A percentile compares a stretch with the other conserved stretches of the same genome.
phyloP scores from a whole-genome alignment of 1,140 invertebrate species.

The Anastrepha obliqua region DNA sequence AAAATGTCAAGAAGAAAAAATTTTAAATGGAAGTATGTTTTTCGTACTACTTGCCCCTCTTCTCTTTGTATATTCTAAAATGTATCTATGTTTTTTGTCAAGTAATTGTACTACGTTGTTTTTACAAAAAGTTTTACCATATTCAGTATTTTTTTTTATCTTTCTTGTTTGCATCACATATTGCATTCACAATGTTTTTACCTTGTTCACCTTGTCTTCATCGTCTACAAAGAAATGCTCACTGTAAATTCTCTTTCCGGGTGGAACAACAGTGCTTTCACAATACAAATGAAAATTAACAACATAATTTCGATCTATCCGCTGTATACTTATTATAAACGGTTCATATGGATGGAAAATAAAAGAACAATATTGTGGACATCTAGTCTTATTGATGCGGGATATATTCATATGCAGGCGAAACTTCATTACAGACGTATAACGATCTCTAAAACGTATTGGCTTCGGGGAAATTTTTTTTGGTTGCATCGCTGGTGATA shows the following conservation, averaged over 20 bases:
- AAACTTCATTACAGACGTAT: slow-evolving; percentile 77
- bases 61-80: no score
- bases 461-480: slow-evolving; percentile 87
- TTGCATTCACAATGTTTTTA: not conserved
- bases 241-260: not conserved
- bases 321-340: slow-evolving; percentile 95
- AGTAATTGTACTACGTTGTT: not conserved
- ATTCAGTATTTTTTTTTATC: not conserved
- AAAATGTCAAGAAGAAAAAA: no score
- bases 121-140: not conserved
- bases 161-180: not conserved
- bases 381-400: not conserved
- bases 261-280: slow-evolving; percentile 49
- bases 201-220: not conserved
- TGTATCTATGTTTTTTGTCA: not conserved
- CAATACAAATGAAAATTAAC: slow-evolving; percentile 92
- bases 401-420: slow-evolving; percentile 60
- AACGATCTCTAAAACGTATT: slow-evolving; percentile 83
- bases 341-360: slow-evolving; percentile 98
- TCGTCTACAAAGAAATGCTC: not conserved
- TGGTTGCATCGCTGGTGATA: slow-evolving; percentile 95
- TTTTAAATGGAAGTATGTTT: no score
- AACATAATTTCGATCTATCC: slow-evolving; percentile 93
- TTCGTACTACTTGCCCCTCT: no score
- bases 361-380: slow-evolving; percentile 91